These are phyloP conservation scores for Aphodius granarius DNA, from an alignment of 2,888 invertebrate genomes.

Conservation along the genomic window DNA sequence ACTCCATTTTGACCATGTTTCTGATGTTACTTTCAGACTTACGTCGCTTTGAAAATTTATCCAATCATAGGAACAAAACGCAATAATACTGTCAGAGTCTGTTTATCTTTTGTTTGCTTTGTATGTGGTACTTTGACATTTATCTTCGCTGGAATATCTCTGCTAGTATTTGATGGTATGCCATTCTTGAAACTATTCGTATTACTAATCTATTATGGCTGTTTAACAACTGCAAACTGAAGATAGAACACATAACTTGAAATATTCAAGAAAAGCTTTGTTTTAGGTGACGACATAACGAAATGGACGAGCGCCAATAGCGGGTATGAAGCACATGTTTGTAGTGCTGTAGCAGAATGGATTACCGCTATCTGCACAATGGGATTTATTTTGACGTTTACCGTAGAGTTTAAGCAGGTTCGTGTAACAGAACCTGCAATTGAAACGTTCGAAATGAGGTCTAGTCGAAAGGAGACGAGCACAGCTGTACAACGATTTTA, in stretches of 20 bases:
- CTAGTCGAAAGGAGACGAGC: not conserved
- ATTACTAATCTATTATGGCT: too few species aligned
- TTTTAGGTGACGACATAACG: constrained; percentile 19
- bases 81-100: constrained; percentile 6
- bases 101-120: not conserved
- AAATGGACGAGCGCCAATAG: constrained; percentile 14
- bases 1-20: too few species aligned
- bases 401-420: constrained; percentile 16
- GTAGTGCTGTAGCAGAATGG: constrained; percentile 20
- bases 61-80: constrained; percentile 9
- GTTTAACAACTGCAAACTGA: not conserved
- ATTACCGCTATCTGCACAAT: constrained; percentile 14
- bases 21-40: constrained; percentile 13
- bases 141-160: constrained; percentile 16
- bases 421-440: constrained; percentile 17
- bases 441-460: not conserved
- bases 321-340: constrained; percentile 11
- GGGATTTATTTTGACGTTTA: constrained; percentile 13
- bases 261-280: not conserved
- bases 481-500: not conserved
- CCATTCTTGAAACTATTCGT: too few species aligned
- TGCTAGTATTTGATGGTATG: constrained; percentile 15
- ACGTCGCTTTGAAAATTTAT: constrained; percentile 5
- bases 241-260: not conserved
- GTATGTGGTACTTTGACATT: constrained; percentile 11